phyloP scores from a whole-genome alignment of 2,113 vertebrate species.

The Cynoglossus semilaevis region DNA sequence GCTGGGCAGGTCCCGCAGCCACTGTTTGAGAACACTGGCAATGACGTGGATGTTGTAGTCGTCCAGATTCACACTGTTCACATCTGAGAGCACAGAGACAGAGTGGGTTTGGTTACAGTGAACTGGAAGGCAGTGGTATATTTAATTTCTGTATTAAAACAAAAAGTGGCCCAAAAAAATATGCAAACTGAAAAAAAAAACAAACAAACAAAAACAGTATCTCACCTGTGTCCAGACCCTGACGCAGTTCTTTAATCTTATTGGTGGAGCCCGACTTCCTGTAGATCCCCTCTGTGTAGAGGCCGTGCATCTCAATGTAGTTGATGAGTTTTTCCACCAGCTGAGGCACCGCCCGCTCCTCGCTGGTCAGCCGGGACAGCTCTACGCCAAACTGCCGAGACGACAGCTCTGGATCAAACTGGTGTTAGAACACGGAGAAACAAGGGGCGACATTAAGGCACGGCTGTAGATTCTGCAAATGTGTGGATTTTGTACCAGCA shows the following conservation, averaged over 20 bases:
- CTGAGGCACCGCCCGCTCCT: constrained; percentile 87
- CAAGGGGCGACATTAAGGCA: background rate
- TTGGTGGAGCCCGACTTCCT: constrained; percentile 96
- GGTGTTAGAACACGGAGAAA: constrained; percentile 2
- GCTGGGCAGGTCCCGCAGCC: constrained; percentile 95
- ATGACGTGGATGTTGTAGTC: constrained; percentile 99
- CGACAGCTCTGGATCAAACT: constrained; percentile 91
- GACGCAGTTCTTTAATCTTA: constrained; percentile 95
- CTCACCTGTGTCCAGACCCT: constrained; percentile 89
- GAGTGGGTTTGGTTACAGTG: background rate
- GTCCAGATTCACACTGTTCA: constrained; percentile 86
- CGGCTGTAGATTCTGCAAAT: too few species aligned
- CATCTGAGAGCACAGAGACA: constrained; percentile 75
- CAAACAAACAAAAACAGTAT: too few species aligned
- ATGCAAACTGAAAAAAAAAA: background rate
- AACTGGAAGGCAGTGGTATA: too few species aligned
- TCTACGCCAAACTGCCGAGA: constrained; percentile 92
- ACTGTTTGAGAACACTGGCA: constrained; percentile 97
- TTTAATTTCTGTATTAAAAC: too few species aligned
- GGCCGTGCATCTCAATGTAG: constrained; percentile 97
- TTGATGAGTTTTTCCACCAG: constrained; percentile 96
- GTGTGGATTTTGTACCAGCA: too few species aligned
- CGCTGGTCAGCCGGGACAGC: constrained; percentile 88
- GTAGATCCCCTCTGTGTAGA: constrained; percentile 97
- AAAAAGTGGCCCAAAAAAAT: too few species aligned